phyloP scores from a whole-genome alignment of 2,888 invertebrate genomes.

The Strigamia crassipes region DNA sequence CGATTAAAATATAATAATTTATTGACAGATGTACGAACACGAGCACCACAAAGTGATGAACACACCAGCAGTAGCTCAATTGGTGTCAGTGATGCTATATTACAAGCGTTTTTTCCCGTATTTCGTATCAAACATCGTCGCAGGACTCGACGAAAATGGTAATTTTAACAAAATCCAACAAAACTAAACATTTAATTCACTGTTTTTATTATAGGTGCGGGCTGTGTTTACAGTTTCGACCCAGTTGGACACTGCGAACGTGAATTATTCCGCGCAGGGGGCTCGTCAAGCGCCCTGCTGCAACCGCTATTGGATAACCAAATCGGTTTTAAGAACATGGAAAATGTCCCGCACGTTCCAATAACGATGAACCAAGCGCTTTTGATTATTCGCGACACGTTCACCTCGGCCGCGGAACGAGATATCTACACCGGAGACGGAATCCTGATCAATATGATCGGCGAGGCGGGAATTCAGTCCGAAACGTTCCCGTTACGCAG shows the following conservation, averaged over 20 bases:
- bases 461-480: constrained; percentile 79
- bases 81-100: constrained; percentile 94
- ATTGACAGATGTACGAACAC: constrained; percentile 81
- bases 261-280: constrained; percentile 82
- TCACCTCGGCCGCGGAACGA: constrained; percentile 95
- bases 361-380: constrained; percentile 80
- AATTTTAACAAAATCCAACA: too few relatives aligned
- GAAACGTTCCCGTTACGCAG: constrained; percentile 76
- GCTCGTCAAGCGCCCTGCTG: constrained; percentile 77
- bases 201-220: constrained; percentile 67
- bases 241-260: constrained; percentile 94
- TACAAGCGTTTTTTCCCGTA: constrained; percentile 98
- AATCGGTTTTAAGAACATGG: constrained; percentile 87
- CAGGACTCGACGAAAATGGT: constrained; percentile 81
- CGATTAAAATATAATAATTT: constrained; percentile 44
- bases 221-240: constrained; percentile 94
- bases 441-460: constrained; percentile 82
- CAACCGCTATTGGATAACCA: constrained; percentile 97
- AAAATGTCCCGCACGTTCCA: constrained; percentile 67
- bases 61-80: constrained; percentile 90
- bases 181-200: too few relatives aligned
- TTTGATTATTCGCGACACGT: constrained; percentile 88
- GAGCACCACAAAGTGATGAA: constrained; percentile 92
- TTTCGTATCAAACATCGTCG: constrained; percentile 92
- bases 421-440: constrained; percentile 97